These are phyloP conservation scores for Melinopterus prodromus DNA, from an alignment of 2,888 invertebrate genomes.

Conservation along the genomic window DNA sequence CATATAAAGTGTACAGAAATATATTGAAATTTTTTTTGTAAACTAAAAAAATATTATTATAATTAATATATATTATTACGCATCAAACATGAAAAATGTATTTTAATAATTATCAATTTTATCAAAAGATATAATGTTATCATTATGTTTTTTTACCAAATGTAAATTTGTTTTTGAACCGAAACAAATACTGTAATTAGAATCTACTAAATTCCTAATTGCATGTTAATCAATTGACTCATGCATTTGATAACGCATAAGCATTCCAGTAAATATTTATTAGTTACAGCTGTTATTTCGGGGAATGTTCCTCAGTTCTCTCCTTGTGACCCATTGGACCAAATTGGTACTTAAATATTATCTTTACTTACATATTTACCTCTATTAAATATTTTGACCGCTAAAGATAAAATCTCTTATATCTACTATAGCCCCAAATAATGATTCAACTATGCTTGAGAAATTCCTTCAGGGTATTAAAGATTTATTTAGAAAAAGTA, in stretches of 20 bases:
- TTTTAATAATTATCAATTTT: no score
- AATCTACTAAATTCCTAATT: background rate
- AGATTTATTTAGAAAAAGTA: background rate
- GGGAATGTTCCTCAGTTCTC: background rate
- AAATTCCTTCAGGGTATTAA: background rate
- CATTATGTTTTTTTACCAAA: background rate
- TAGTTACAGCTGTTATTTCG: background rate
- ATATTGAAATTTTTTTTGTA: no score
- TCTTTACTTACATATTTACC: constrained; percentile 4
- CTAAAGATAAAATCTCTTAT: background rate
- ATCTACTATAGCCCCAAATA: background rate
- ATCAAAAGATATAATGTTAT: background rate
- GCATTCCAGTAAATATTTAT: constrained; percentile 14
- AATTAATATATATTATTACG: no score
- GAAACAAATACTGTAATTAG: background rate
- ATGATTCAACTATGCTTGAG: background rate
- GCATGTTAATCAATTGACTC: background rate
- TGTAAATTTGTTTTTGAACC: background rate
- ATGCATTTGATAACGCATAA: background rate
- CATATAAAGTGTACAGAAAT: no score
- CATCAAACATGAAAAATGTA: no score
- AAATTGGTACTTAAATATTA: background rate
- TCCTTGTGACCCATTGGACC: background rate
- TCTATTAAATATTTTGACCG: background rate
- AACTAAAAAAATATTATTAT: no score